Evolutionary conservation across 2,113 vertebrate genomes (phyloP), one percentile per base, ranked within the genome.

Genomic region (Brachirus orientalis): DNA sequence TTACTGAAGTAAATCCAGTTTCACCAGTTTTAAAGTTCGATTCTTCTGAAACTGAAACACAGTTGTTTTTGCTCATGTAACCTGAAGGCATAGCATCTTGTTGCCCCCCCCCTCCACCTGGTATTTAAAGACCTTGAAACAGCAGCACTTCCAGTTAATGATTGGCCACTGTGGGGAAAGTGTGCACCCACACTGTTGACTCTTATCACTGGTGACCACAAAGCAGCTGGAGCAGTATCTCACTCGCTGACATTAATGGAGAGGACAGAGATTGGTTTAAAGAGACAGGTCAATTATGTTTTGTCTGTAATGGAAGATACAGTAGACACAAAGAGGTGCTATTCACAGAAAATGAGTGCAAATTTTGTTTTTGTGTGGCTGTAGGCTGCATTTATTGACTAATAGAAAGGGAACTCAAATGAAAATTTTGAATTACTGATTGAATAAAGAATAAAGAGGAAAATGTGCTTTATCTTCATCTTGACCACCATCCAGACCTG

Each of bases 181-280:
- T 82, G 86, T 88, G 83, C 83, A 79, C 86, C 87, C 80, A 87
- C 77, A 84, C 78, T 82, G 87, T 86, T 88, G 83, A 87, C 83
- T 89, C 90, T 92, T 93, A 93, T 93, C 91, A 43, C 86, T 65
- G 48, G 55, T 79, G 89, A 82, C 90, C 90, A 92, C 90, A 89
- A 85, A 89, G 83, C 85, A 55, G 45, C 57, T 44, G 80, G 75
- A 74, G 79, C 73, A 63, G 40, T 90, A 91, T 88, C 87, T 89
- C 67, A 41, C 16, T 63, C 54, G 83, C 77, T 90, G 89, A 85
- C 86, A 87, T 86, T 89, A 90, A 90, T 90, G 86, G 86, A 72
- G 82, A 77, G 72, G 59, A 60, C 64, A 63, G 56, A 65, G 63
- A 36, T 80, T 66, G 48, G 17, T 87, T 90, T 89, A 87, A 87